phyloP scores from a whole-genome alignment of 2,797 vertebrate species.

The Ctenochaetus hawaiiensis region DNA sequence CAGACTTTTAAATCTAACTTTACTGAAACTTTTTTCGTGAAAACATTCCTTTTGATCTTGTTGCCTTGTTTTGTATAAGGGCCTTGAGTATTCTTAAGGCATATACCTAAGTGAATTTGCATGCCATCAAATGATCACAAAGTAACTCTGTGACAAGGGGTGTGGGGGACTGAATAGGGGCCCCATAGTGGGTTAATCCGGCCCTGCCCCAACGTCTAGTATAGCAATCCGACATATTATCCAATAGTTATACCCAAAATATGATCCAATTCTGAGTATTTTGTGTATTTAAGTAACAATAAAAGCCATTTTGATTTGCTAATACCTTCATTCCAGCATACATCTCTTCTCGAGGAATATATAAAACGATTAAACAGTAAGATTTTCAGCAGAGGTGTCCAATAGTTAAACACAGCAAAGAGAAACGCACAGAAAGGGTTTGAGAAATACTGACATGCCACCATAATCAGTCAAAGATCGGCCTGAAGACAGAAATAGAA shows the following conservation, averaged over 20 bases:
- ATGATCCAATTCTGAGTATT: background rate
- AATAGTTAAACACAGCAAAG: background rate
- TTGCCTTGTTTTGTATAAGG: background rate
- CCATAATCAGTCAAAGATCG: background rate
- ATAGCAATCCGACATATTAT: background rate
- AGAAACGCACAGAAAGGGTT: background rate
- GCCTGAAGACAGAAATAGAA: background rate
- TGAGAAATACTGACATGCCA: background rate
- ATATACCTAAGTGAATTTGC: background rate
- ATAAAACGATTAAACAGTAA: too few species aligned
- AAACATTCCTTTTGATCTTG: background rate
- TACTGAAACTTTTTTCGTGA: background rate
- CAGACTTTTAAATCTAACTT: background rate
- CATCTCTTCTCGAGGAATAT: background rate
- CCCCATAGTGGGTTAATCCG: background rate
- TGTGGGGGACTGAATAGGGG: slow-evolving; percentile 18
- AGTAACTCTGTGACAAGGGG: background rate
- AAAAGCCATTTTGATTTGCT: background rate
- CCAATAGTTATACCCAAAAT: background rate
- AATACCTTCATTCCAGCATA: background rate
- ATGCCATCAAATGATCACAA: background rate
- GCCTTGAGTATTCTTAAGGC: background rate
- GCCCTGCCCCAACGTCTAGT: slow-evolving; percentile 4
- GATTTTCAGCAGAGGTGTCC: too few species aligned
- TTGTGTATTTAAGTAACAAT: background rate